These are phyloP conservation scores for Cyrtonyx montezumae DNA, from an alignment of 2,113 vertebrate genomes.

Conservation along the genomic window DNA sequence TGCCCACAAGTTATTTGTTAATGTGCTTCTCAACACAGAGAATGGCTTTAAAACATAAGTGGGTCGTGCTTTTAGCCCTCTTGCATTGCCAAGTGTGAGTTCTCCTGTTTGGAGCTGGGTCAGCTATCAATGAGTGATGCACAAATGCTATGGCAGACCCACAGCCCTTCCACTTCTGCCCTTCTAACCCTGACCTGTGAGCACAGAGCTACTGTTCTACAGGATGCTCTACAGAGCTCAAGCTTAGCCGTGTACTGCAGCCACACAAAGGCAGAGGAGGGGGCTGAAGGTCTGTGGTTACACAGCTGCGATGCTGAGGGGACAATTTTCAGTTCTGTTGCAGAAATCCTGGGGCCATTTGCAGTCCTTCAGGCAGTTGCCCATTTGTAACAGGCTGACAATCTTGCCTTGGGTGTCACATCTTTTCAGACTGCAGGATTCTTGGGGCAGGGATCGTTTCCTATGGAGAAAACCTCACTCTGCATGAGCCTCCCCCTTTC, in stretches of 20 bases:
- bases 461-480: not conserved
- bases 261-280: not conserved
- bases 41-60: not conserved
- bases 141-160: not conserved
- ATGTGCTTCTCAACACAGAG: not conserved
- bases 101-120: not conserved
- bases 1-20: not conserved
- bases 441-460: not conserved
- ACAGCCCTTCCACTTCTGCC: not conserved
- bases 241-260: not conserved
- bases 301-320: not conserved
- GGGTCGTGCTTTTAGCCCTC: not conserved
- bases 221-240: not conserved
- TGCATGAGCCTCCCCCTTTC: not conserved
- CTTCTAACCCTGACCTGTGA: fast-evolving
- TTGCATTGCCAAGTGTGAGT: not conserved
- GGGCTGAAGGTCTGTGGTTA: not conserved
- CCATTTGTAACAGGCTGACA: not conserved
- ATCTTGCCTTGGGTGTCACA: fast-evolving
- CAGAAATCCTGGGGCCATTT: not conserved
- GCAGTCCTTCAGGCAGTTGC: not conserved
- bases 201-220: not conserved
- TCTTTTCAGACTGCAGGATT: not conserved
- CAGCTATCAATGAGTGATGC: fast-evolving
- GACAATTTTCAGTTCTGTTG: fast-evolving